A percentile compares a stretch with the other conserved stretches of the same genome.
phyloP scores from a whole-genome alignment of 2,113 vertebrate species.

The Xenus cinereus region DNA sequence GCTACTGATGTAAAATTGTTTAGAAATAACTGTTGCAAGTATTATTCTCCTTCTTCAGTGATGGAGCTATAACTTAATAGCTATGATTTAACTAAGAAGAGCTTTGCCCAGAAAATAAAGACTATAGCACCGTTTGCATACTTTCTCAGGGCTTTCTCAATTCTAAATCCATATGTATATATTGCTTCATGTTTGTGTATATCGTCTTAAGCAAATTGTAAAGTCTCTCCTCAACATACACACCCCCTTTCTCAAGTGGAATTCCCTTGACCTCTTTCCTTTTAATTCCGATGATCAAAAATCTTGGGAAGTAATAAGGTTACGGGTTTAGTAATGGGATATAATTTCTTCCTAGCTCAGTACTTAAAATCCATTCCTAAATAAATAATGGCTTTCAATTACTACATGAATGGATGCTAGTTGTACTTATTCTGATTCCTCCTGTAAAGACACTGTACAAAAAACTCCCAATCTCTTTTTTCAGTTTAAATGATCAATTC shows the following conservation, averaged over 20 bases:
- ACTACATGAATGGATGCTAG: neutral
- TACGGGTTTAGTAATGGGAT: neutral
- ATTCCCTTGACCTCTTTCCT: neutral
- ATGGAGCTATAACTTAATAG: neutral
- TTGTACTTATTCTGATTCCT: neutral
- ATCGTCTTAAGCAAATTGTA: neutral
- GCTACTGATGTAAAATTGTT: neutral
- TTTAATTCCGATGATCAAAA: neutral
- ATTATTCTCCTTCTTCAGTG: neutral
- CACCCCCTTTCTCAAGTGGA: neutral
- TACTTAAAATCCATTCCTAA: neutral
- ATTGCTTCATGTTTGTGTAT: neutral
- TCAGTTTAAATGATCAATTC: neutral
- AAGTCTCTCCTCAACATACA: neutral
- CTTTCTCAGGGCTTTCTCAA: neutral
- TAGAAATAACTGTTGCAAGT: neutral
- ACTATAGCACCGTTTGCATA: neutral
- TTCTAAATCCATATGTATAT: neutral
- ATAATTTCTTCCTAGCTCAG: neutral
- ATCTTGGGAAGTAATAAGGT: neutral
- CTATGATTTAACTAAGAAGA: neutral
- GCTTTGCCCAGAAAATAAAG: neutral
- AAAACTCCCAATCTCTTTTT: neutral
- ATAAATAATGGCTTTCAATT: neutral
- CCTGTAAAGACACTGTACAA: accelerated